Conservation (phyloP, 2,113 vertebrate genomes). For the Sander lucioperca region DNA sequence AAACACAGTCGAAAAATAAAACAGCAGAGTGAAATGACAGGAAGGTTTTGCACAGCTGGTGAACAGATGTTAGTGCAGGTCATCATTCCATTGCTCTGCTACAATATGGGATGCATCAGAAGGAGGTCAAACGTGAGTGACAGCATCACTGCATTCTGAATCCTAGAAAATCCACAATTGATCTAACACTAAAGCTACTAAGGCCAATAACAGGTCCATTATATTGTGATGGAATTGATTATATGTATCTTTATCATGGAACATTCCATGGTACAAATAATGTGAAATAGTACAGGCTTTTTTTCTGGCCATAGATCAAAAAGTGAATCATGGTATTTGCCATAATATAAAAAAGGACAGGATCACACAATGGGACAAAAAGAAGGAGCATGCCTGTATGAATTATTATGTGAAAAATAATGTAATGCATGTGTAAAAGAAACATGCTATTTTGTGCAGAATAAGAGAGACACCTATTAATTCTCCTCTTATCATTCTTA, state of each 20-base stretch:
- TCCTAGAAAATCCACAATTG: constrained; percentile 16
- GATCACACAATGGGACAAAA: neutral
- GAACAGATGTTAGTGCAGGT: constrained; percentile 70
- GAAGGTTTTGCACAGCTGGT: constrained; percentile 67
- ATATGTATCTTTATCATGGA: neutral
- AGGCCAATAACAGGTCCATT: neutral
- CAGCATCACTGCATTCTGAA: constrained; percentile 10
- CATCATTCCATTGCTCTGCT: constrained; percentile 23
- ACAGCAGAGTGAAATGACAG: constrained; percentile 28
- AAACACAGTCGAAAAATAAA: constrained; percentile 23
- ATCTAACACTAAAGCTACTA: neutral
- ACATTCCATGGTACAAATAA: neutral
- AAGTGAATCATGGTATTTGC: neutral
- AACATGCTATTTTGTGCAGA: neutral
- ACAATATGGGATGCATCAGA: constrained; percentile 33
- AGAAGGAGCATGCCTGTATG: neutral
- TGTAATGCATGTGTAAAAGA: neutral
- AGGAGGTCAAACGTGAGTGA: constrained; percentile 24
- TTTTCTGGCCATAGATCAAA: neutral
- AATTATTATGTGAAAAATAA: neutral
- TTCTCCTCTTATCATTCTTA: neutral
- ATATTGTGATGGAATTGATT: neutral
- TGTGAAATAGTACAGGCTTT: neutral
- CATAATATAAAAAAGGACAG: too few species aligned
- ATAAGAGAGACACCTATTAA: constrained; percentile 4